These are phyloP conservation scores for Esox lucius DNA, from an alignment of 2,797 vertebrate species.

Conservation along the genomic window DNA sequence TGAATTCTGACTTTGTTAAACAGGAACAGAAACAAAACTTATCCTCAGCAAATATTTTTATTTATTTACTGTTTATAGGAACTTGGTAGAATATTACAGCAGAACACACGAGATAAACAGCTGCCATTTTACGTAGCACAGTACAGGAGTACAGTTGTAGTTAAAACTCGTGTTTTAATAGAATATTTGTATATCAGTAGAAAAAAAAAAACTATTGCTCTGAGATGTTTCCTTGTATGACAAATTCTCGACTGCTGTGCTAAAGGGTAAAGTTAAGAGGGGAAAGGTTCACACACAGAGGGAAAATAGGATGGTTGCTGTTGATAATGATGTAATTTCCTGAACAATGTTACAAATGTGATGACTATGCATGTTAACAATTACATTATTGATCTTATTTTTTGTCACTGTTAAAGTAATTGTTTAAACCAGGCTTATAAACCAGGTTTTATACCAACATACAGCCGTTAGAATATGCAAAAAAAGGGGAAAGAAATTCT, in stretches of 20 bases:
- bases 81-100: constrained; percentile 86
- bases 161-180: constrained; percentile 79
- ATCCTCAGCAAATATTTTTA: constrained; percentile 75
- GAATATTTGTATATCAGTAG: constrained; percentile 74
- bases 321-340: constrained; percentile 62
- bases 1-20: background rate
- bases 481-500: constrained; percentile 83
- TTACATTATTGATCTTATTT: constrained; percentile 53
- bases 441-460: constrained; percentile 80
- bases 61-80: constrained; percentile 75
- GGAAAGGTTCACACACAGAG: constrained; percentile 58
- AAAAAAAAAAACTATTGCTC: constrained; percentile 90
- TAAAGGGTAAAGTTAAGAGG: constrained; percentile 73
- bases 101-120: constrained; percentile 95
- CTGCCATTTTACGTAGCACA: constrained; percentile 97
- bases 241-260: constrained; percentile 81
- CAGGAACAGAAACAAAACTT: constrained; percentile 33
- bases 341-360: constrained; percentile 46
- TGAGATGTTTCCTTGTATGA: constrained; percentile 81
- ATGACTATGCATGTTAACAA: constrained; percentile 60
- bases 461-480: constrained; percentile 82
- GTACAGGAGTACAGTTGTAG: constrained; percentile 90
- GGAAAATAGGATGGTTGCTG: constrained; percentile 49
- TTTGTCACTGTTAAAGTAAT: constrained; percentile 68
- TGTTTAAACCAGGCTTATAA: constrained; percentile 66